Evolutionary conservation across 2,888 invertebrate genomes (phyloP), one percentile per base, ranked within the genome.

Genomic region (Elmis aenea): DNA sequence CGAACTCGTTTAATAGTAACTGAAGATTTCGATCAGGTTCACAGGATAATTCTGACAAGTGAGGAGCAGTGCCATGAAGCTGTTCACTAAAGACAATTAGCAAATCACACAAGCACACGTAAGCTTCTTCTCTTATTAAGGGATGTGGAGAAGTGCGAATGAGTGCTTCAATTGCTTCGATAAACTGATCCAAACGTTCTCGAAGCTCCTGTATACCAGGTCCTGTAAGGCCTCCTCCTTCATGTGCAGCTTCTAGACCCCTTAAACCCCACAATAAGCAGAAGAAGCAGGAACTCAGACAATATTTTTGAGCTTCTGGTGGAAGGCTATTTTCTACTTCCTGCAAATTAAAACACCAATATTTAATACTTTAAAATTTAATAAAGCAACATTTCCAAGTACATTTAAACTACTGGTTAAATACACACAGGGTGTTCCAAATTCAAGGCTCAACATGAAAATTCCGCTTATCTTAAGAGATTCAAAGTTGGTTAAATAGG

Each of bases 51-150:
- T 71, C 61, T 55, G 69, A 53, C 50, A 73, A 68, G 58, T 73
- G 62, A 50, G 69, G 64, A 50, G 69, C 61, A 2, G 69, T 66
- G 41, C 46, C 57, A 6, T 61, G 66, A 51, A 94, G 67, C 58
- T 91, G 88, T 66, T 86, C 86, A 57, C 92, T 90, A 73, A 96
- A 97, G 52, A 93, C 79, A 9, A 99, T 84, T 54, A 97, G 73
- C 52, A 94, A 72, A 72, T 99, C 99, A 70, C 97, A 97, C 33
- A 97, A 80, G n/a, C 89, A 87, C 41, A 89, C 82, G 70, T 92
- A 99, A 0, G 96, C 92, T 70, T 88, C 85, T 67, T 88, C 88
- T 54, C 81, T 78, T 44, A 86, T 80, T 30, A 76, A 71, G 26
- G 77, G 75, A 38, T 77, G 77, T n/a, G 77, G 76, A 16, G 83